Conservation (phyloP, 2,797 vertebrate genomes). For the Thunnus albacares region DNA sequence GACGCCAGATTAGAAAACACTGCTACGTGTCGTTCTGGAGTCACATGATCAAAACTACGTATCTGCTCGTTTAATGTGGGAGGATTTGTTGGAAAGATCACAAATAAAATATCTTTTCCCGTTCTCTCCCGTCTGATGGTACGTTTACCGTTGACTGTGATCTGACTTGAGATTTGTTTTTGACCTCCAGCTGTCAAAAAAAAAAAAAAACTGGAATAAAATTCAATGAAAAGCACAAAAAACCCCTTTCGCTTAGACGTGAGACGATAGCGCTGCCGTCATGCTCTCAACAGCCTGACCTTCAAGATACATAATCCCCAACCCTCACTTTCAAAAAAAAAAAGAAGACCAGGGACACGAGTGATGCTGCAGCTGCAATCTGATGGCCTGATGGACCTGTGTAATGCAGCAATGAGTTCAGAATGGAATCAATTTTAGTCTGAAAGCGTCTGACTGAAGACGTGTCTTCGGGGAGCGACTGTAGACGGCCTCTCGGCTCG, state of each 20-base stretch:
- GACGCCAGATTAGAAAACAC: too few relatives aligned
- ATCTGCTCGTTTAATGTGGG: too few relatives aligned
- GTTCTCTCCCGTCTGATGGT: background rate
- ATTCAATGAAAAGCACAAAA: background rate
- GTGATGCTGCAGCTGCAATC: conserved; percentile 27
- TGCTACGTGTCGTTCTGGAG: too few relatives aligned
- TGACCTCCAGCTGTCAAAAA: background rate
- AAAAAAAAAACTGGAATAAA: background rate
- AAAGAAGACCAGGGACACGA: background rate
- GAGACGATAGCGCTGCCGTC: background rate
- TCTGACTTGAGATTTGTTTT: background rate
- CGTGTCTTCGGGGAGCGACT: background rate
- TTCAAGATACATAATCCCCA: conserved; percentile 31
- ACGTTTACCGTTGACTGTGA: too few relatives aligned
- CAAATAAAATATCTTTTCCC: too few relatives aligned
- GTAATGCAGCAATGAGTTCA: conserved; percentile 27
- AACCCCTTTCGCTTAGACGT: background rate
- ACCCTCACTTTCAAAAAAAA: too few relatives aligned
- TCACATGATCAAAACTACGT: too few relatives aligned
- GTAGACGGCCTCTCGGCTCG: background rate
- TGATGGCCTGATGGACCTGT: conserved; percentile 42
- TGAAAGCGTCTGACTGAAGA: conserved; percentile 44
- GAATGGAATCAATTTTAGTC: conserved; percentile 55
- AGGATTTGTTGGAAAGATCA: too few relatives aligned
- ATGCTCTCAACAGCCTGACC: conserved; percentile 19